Percentiles rank a stretch among this genome's conserved stretches.
phyloP scores from a whole-genome alignment of 37 sponge, comb jelly and placozoan genomes.

The Hexactinellida sp. region DNA sequence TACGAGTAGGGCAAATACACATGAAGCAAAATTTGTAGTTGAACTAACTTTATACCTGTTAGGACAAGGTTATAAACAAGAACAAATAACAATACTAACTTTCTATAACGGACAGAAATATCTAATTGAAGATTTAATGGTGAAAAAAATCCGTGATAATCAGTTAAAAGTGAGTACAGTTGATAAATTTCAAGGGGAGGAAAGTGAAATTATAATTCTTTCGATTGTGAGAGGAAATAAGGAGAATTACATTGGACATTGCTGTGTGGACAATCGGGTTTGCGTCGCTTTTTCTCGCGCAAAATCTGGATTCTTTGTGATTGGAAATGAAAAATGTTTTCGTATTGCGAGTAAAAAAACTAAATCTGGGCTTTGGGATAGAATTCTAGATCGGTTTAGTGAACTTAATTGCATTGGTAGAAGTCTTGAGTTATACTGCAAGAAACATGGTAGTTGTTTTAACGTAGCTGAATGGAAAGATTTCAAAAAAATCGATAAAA shows the following conservation, averaged over 20 bases:
- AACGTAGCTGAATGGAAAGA: constrained; percentile 21
- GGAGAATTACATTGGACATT: constrained; percentile 58
- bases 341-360: not conserved
- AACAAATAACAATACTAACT: constrained; percentile 65
- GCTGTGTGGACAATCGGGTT: constrained; percentile 49
- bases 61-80: constrained; percentile 46
- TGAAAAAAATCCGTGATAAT: constrained; percentile 26
- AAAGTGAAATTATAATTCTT: constrained; percentile 67
- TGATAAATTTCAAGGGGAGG: constrained; percentile 91
- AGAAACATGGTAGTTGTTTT: constrained; percentile 31
- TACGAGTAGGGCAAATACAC: constrained; percentile 36
- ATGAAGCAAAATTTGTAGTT: constrained; percentile 60
- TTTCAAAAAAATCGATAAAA: constrained; percentile 55
- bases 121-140: constrained; percentile 34
- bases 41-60: constrained; percentile 49
- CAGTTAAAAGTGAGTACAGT: constrained; percentile 57
- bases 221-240: constrained; percentile 64
- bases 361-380: constrained; percentile 20
- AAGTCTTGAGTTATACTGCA: constrained; percentile 51
- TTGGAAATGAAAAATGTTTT: constrained; percentile 56
- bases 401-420: constrained; percentile 28
- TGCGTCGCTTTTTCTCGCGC: constrained; percentile 88
- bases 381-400: not conserved
- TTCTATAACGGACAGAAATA: constrained; percentile 67
- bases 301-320: constrained; percentile 58